phyloP scores from a whole-genome alignment of 2,113 vertebrate genomes.

The Ptychochromis oligacanthus region DNA sequence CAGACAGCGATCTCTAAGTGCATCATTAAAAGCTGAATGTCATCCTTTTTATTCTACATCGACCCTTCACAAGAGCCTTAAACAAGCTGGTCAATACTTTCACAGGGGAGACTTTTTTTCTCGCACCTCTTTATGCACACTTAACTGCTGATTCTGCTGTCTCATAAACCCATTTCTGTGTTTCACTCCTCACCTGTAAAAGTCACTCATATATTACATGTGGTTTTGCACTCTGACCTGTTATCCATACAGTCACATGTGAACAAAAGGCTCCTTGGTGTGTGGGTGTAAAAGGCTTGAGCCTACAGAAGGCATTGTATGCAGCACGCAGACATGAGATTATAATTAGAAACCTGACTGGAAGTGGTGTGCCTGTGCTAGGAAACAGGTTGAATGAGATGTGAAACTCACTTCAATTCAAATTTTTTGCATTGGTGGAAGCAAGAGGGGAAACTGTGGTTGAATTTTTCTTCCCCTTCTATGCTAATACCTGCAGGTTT shows the following conservation, averaged over 20 bases:
- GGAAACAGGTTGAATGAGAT: constrained; percentile 36
- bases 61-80: constrained; percentile 32
- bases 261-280: constrained; percentile 14
- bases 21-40: constrained; percentile 47
- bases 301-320: constrained; percentile 56
- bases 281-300: not conserved
- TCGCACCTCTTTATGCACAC: constrained; percentile 27
- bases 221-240: not conserved
- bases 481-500: constrained; percentile 27
- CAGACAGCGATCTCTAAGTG: constrained; percentile 57
- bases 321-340: constrained; percentile 46
- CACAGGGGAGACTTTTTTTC: constrained; percentile 44
- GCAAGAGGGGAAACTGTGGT: not conserved
- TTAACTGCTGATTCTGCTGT: constrained; percentile 8
- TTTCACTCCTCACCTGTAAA: not conserved
- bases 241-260: constrained; percentile 13
- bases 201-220: not conserved
- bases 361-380: constrained; percentile 40
- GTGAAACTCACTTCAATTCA: constrained; percentile 55
- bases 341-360: constrained; percentile 41
- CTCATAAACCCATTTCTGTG: not conserved
- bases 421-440: constrained; percentile 15
- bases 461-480: constrained; percentile 6
- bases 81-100: constrained; percentile 71
- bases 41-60: constrained; percentile 49